Evolutionary conservation across 2,888 invertebrate species (phyloP).

Genomic region (Prionchulus punctatus): DNA sequence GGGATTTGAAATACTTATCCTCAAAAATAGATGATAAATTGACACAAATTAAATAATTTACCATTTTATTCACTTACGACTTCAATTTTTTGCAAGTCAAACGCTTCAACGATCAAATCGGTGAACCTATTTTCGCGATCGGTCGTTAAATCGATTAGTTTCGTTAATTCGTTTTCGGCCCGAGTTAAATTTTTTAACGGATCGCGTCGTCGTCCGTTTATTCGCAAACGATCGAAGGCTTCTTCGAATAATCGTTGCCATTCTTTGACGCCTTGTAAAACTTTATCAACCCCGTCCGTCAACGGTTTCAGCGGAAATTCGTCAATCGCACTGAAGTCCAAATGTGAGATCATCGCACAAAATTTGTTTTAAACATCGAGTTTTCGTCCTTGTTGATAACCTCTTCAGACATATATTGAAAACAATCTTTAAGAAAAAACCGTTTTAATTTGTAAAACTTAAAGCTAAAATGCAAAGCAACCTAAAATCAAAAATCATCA

Average conservation of each 20-base stretch:
- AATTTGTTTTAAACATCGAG: too few relatives aligned
- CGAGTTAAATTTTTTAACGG: not conserved
- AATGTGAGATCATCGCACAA: too few relatives aligned
- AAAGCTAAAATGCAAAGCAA: too few relatives aligned
- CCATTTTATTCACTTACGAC: not conserved
- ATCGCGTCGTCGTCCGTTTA: not conserved
- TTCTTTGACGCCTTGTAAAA: not conserved
- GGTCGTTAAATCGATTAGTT: not conserved
- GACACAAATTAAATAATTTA: not conserved
- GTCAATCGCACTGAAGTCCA: too few relatives aligned
- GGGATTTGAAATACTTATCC: not conserved
- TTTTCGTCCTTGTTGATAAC: too few relatives aligned
- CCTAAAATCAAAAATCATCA: too few relatives aligned
- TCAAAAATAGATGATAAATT: not conserved
- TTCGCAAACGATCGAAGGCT: not conserved
- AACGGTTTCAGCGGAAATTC: not conserved
- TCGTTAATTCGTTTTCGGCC: not conserved
- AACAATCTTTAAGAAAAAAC: too few relatives aligned
- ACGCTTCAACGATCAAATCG: not conserved
- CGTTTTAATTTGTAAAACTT: too few relatives aligned
- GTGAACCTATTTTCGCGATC: not conserved
- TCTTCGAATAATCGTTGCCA: not conserved
- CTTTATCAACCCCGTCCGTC: not conserved
- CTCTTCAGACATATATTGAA: too few relatives aligned
- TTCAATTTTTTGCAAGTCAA: not conserved